Base-by-base conservation (phyloP, 2,113 vertebrate species). In the Syrrhaptes paradoxus region DNA sequence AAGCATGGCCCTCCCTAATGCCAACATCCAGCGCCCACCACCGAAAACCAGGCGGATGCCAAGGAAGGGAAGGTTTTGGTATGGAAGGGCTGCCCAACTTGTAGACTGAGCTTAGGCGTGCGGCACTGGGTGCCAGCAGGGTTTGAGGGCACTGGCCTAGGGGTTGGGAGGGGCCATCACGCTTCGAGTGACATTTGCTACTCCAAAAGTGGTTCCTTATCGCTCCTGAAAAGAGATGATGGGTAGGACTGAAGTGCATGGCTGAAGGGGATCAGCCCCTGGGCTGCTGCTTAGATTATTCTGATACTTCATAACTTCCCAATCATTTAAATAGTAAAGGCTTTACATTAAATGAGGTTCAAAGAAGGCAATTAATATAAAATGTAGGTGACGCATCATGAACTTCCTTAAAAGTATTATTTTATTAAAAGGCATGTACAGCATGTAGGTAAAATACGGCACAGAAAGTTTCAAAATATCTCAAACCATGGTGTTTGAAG, bases 391-490 rank as follows among this genome's bases (percentile, higher is more conserved):
- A 87, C 59, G 34, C 9, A 0, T 59, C 16, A 46, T 36, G 29
- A 72, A 52, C 10, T 18, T 89, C 52, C 25, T 91, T 71, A 31
- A 19, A 91, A 67, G 46, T 46, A 21, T 10, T 54, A 38, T 62
- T 95, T 93, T 93, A 89, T 94, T 85, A 67, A 91, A 89, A 85
- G 59, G 36, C 41, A 55, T 11, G 9, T 73, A 46, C 87, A 87
- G 51, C 63, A 25, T 28, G 11, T 32, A 70, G 17, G 34, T 83
- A 36, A 83, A 94, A 58, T 55, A 54, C 0, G 63, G 49, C 29
- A 72, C 36, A 65, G 21, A 41, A 46, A 26, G 17, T 77, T 85
- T 77, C 68, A 67, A 80, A 92, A 58, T 52, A 36, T 66, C 54
- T 57, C 79, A 58, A 93, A 52, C 32, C 9, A 4, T 13, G 49